Evolutionary conservation across 2,888 invertebrate species (phyloP).

Genomic region (Chrysolina americana): DNA sequence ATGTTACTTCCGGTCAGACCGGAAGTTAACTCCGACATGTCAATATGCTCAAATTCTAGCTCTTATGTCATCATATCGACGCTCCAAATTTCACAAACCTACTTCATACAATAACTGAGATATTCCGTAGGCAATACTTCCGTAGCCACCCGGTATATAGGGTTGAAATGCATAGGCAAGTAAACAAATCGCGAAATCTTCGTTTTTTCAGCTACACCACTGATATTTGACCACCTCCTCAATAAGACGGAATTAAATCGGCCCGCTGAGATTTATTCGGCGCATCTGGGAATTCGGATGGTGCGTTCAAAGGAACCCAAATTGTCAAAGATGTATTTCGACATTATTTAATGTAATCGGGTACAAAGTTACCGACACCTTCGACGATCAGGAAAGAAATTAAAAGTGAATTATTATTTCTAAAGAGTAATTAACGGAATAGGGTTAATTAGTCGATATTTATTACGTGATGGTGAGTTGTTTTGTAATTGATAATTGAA

Average conservation of each 20-base stretch:
- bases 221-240: slow-evolving; percentile 54
- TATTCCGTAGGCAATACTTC: too few species aligned
- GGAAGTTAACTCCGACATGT: too few species aligned
- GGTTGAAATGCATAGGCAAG: too few species aligned
- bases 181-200: background rate
- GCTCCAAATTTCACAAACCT: too few species aligned
- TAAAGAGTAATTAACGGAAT: slow-evolving; percentile 43
- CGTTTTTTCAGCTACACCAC: background rate
- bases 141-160: too few species aligned
- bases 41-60: too few species aligned
- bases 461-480: slow-evolving; percentile 32
- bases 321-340: slow-evolving; percentile 50
- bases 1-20: too few species aligned
- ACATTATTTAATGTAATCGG: slow-evolving; percentile 49
- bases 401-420: slow-evolving; percentile 46
- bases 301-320: slow-evolving; percentile 53
- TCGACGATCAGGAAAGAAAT: slow-evolving; percentile 44
- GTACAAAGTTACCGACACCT: slow-evolving; percentile 42
- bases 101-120: too few species aligned
- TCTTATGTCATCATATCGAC: too few species aligned
- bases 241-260: slow-evolving; percentile 41
- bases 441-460: slow-evolving; percentile 39
- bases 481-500: slow-evolving; percentile 17
- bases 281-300: slow-evolving; percentile 50
- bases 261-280: slow-evolving; percentile 42